Base-by-base conservation (phyloP, 2,113 vertebrate genomes). In the Tychaedon coryphoeus region DNA sequence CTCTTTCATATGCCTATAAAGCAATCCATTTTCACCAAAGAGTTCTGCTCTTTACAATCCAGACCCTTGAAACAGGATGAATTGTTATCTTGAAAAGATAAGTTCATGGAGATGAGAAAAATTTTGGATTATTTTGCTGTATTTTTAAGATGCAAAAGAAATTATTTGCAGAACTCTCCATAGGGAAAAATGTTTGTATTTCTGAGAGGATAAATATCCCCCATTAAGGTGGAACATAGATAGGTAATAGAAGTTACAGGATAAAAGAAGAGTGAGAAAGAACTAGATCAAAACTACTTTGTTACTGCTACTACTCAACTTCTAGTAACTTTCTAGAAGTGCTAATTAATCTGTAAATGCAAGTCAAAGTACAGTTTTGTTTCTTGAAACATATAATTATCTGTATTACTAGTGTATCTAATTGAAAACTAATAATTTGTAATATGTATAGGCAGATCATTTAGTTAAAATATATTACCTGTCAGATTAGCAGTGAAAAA, bases 291-390 rank as follows among this genome's bases (percentile, higher is more conserved):
- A 95, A 93, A 66, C 48, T 56, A 65, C 64, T 78, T 92, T 92
- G 67, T 90, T 80, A 90, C 70, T 84, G 60, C 36, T 96, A 80
- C 79, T 89, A 23, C 67, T 95, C 57, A 95, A 42, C 96, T 97
- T 71, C 38, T 84, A 95, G 94, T 93, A 94, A 92, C 95, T 96
- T 97, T 76, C 92, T 84, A 91, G 94, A 95, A 97, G 77, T 80
- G 34, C 84, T 97, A 95, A 97, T 97, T 97, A 98, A 54, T 72
- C 81, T 95, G 51, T 91, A 95, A 96, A 88, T 88, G 89, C 34
- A 82, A 92, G 94, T 93, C 86, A 90, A 93, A 89, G 80, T 97
- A 88, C 22, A 91, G 65, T 54, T 94, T 64, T 80, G 10, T 93
- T 97, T 67, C 54, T 90, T 92, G 85, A 80, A 97, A 95, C 50